Base-by-base conservation (phyloP, 1,140 invertebrate species). In the Drosophila ironensis region DNA sequence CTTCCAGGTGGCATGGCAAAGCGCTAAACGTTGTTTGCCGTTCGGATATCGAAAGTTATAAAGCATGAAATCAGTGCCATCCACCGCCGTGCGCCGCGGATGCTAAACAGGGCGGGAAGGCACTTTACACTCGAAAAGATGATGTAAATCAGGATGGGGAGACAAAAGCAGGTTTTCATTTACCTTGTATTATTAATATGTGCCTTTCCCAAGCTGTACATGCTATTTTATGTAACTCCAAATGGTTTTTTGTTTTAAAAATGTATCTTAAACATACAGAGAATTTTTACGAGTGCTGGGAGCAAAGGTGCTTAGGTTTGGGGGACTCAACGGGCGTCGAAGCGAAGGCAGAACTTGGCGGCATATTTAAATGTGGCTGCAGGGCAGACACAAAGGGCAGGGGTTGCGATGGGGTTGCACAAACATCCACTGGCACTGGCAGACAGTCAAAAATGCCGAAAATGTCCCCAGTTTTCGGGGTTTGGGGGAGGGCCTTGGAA, bases 11-110 rank as follows among this genome's bases (percentile, higher is more conserved):
- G 52, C 56, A 40, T 40, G 69, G 63, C 73, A 86, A 74, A 86
- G 80, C 80, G 80, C 80, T 84, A 84, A 84, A 86, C 81, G 70
- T 67, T 86, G 81, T 87, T 86, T 86, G 80, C 80, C 81, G 61
- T 75, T 80, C 74, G 80, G 59, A 80, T 86, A 87, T 86, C 75
- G 81, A 80, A 80, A 75, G 80, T 87, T 86, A 86, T 87, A 86
- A 75, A 87, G 75, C 80, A 86, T 87, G 50, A 86, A 86, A 86
- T 86, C 80, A 86, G 75, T 75, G 80, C 74, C 78, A 86, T 50
- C 56, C 51, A 54, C 20, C 20, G 56, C 14, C 57, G 45, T 37
- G 51, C n/a, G 64, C 17, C 25, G 78, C n/a, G 40, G 61, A 46
- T 52, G n/a, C n/a, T n/a, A n/a, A 63, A 56, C 45, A 48, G 11